These are phyloP conservation scores for Eciton burchellii DNA, from an alignment of 1,140 invertebrate genomes.

Conservation along the genomic window DNA sequence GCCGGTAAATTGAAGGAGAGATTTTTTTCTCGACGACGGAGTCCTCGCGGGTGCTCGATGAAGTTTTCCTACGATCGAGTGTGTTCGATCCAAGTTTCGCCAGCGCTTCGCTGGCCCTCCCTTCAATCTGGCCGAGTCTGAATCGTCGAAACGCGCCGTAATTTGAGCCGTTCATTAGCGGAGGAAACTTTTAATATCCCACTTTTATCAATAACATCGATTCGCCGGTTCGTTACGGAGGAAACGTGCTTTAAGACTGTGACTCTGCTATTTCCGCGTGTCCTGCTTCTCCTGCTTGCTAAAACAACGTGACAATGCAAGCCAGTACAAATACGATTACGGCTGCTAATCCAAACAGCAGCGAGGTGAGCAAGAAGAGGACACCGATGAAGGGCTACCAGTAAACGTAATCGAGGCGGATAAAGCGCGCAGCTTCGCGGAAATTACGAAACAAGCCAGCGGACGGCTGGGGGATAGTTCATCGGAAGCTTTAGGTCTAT, in stretches of 20 bases:
- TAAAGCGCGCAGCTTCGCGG: neutral
- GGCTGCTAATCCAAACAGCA: neutral
- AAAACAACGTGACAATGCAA: slow-evolving; percentile 12
- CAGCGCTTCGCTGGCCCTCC: slow-evolving; percentile 33
- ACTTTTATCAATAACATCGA: slow-evolving; percentile 63
- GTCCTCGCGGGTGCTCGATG: slow-evolving; percentile 18
- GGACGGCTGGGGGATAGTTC: neutral
- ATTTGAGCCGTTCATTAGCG: slow-evolving; percentile 63
- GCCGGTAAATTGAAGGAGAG: slow-evolving; percentile 42
- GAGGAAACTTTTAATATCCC: slow-evolving; percentile 70
- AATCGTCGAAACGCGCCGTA: slow-evolving; percentile 56
- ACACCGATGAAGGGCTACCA: neutral
- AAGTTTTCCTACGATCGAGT: slow-evolving; percentile 48
- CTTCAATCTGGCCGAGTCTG: slow-evolving; percentile 34
- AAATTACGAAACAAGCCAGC: neutral
- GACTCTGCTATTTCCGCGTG: slow-evolving; percentile 15
- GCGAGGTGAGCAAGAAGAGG: neutral
- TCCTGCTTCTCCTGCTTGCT: neutral
- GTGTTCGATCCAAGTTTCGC: slow-evolving; percentile 58
- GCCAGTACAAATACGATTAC: too few relatives aligned
- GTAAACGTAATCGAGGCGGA: neutral
- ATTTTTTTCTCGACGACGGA: slow-evolving; percentile 34
- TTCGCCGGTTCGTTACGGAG: slow-evolving; percentile 58
- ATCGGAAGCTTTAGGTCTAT: slow-evolving; percentile 65
- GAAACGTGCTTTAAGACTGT: slow-evolving; percentile 47